Percentiles rank a stretch among this genome's conserved stretches.
Conservation (phyloP, 2,888 invertebrate genomes). For the Pegoplata infirma region DNA sequence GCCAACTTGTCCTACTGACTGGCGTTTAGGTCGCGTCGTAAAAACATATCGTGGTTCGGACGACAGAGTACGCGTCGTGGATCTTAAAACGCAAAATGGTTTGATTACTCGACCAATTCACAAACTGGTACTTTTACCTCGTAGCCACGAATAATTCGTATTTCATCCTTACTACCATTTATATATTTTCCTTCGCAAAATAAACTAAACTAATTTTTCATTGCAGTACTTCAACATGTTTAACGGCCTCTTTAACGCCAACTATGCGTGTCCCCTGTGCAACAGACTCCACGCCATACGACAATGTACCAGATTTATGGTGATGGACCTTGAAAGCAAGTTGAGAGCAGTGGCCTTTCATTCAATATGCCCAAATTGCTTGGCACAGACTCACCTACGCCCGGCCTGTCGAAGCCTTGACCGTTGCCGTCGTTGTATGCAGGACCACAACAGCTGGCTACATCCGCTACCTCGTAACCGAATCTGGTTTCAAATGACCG, state of each 20-base stretch:
- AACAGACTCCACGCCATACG: background rate
- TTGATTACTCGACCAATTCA: background rate
- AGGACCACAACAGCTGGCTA: background rate
- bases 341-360: background rate
- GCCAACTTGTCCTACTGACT: background rate
- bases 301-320: background rate
- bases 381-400: background rate
- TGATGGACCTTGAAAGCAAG: background rate
- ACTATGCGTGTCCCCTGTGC: background rate
- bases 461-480: background rate
- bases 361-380: background rate
- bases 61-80: constrained; percentile 1
- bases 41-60: background rate
- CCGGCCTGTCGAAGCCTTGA: background rate
- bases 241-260: background rate
- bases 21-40: background rate
- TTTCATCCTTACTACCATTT: too few relatives aligned
- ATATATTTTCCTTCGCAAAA: too few relatives aligned
- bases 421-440: background rate
- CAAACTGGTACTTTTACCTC: background rate
- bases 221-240: background rate
- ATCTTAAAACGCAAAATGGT: background rate
- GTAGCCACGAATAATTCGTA: too few relatives aligned
- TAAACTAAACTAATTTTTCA: too few relatives aligned
- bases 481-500: background rate